These are phyloP conservation scores for Enteromius mattozi DNA, from an alignment of 2,797 vertebrate species.

Conservation along the genomic window DNA sequence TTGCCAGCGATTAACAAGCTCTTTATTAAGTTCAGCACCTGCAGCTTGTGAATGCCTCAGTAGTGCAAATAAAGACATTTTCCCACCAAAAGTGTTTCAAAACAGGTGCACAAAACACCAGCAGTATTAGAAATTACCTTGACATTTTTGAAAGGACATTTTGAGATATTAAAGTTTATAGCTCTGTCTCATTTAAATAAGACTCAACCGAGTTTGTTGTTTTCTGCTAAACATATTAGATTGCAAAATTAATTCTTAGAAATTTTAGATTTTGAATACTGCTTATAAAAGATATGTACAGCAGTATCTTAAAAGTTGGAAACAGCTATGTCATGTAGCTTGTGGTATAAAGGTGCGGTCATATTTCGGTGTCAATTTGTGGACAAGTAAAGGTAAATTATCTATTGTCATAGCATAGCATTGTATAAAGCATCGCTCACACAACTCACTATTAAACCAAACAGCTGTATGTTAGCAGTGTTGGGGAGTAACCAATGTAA, in stretches of 20 bases:
- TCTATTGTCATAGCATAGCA: background rate
- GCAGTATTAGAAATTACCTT: background rate
- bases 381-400: background rate
- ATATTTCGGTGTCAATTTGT: background rate
- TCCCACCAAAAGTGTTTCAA: background rate
- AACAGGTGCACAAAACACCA: background rate
- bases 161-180: background rate
- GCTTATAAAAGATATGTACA: background rate
- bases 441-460: background rate
- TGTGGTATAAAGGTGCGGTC: background rate
- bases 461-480: background rate
- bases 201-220: background rate
- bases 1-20: conserved; percentile 13
- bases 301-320: background rate
- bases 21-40: conserved; percentile 20
- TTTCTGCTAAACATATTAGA: background rate
- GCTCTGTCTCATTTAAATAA: background rate
- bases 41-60: background rate
- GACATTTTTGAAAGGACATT: background rate
- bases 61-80: conserved; percentile 7
- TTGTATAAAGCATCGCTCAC: background rate
- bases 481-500: background rate
- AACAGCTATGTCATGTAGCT: background rate
- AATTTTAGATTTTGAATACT: background rate
- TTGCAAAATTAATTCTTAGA: background rate